A percentile compares a stretch with the other conserved stretches of the same genome.
Conservation (phyloP, 2,113 vertebrate species). For the Butorides virescens region DNA sequence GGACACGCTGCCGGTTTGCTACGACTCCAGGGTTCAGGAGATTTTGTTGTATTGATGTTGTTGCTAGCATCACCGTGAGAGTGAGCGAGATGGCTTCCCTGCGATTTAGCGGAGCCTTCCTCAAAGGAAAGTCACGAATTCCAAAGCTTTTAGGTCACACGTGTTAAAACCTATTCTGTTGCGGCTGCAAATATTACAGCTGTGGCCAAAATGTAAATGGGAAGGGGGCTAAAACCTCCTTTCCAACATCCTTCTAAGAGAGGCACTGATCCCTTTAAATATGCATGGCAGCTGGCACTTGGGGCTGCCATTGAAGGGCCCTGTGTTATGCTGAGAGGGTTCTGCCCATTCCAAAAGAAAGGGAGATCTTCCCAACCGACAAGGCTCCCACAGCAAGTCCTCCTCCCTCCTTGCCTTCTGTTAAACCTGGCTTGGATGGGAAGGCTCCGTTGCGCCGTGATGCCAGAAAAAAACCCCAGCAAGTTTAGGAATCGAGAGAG, state of each 20-base stretch:
- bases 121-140: conserved; percentile 55
- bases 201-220: conserved; percentile 26
- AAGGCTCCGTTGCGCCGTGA: not conserved
- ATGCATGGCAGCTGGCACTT: not conserved
- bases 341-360: not conserved
- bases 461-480: not conserved
- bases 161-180: not conserved
- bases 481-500: not conserved
- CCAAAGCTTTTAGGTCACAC: conserved; percentile 61
- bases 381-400: not conserved
- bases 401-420: not conserved
- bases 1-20: not conserved
- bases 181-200: not conserved
- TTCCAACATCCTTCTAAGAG: not conserved
- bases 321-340: not conserved
- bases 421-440: not conserved
- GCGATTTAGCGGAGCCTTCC: not conserved
- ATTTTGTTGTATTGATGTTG: not conserved
- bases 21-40: not conserved
- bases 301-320: not conserved
- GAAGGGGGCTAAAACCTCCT: not conserved
- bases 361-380: not conserved
- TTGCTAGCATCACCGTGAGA: not conserved
- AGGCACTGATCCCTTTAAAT: not conserved
- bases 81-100: not conserved